Evolutionary conservation across 2,797 vertebrate genomes (phyloP).

Genomic region (Muraenolepis orangiensis): DNA sequence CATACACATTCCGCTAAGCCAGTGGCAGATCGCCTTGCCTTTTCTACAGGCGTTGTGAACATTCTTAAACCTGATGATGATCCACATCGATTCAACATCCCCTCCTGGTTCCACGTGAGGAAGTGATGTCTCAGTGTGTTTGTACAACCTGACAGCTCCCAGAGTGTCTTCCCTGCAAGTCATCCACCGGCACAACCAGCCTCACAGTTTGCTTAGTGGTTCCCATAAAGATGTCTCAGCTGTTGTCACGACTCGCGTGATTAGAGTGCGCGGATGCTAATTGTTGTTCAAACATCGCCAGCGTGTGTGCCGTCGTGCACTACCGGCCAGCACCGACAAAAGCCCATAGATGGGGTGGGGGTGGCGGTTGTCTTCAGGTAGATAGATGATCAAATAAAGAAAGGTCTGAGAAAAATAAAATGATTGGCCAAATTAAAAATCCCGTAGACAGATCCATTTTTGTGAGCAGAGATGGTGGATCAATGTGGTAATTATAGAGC

Average conservation of each 20-base stretch:
- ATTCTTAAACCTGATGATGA: conserved; percentile 54
- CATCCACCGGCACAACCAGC: conserved; percentile 31
- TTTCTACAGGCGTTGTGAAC: conserved; percentile 54
- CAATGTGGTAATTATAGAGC: conserved; percentile 4
- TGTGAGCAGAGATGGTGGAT: background rate
- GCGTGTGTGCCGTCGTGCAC: background rate
- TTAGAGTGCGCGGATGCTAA: background rate
- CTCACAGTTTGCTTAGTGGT: conserved; percentile 30
- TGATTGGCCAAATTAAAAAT: conserved; percentile 1
- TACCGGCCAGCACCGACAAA: background rate
- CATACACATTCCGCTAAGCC: background rate
- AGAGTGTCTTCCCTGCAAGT: conserved; percentile 30
- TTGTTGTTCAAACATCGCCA: background rate
- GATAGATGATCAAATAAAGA: background rate
- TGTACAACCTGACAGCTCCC: conserved; percentile 39
- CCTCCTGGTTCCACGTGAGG: conserved; percentile 55
- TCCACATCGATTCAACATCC: conserved; percentile 67
- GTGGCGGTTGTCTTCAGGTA: background rate
- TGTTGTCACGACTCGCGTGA: background rate
- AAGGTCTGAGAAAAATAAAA: background rate
- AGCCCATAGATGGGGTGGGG: background rate
- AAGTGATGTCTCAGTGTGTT: conserved; percentile 48
- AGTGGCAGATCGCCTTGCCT: conserved; percentile 27
- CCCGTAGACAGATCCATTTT: background rate
- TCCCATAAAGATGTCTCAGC: background rate